These are phyloP conservation scores for Cheilosia urbana DNA, from an alignment of 2,888 invertebrate species.

Conservation along the genomic window DNA sequence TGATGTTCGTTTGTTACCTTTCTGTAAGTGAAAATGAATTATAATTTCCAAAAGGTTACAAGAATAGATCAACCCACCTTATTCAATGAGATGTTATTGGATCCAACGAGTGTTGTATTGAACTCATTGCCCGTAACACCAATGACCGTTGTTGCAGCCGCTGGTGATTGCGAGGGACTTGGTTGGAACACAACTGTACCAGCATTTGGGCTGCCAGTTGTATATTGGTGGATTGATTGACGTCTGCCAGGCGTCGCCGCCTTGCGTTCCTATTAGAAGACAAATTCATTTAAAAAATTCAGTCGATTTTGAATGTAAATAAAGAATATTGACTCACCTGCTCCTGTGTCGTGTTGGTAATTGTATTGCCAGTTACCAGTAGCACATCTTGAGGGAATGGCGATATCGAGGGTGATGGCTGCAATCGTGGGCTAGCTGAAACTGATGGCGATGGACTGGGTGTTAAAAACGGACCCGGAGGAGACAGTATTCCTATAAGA, in stretches of 20 bases:
- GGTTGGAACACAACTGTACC: conserved; percentile 84
- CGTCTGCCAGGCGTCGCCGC: conserved; percentile 84
- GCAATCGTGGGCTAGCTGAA: conserved; percentile 84
- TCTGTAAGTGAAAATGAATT: conserved; percentile 77
- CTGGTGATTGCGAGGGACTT: conserved; percentile 84
- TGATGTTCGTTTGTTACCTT: conserved; percentile 80
- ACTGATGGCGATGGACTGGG: conserved; percentile 84
- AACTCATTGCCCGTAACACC: conserved; percentile 84
- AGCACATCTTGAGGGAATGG: conserved; percentile 84
- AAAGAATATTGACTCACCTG: conserved; percentile 79
- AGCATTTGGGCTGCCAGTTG: conserved; percentile 83
- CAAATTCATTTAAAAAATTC: conserved; percentile 36
- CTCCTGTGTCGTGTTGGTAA: conserved; percentile 83
- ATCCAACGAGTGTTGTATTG: conserved; percentile 84
- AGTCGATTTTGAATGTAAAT: too few species aligned
- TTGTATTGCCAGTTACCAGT: conserved; percentile 83
- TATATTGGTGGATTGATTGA: conserved; percentile 83
- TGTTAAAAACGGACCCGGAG: conserved; percentile 85
- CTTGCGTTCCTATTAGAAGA: conserved; percentile 82
- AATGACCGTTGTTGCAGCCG: conserved; percentile 83
- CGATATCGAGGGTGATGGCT: conserved; percentile 84
- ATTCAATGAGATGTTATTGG: conserved; percentile 84
- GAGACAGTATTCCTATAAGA: conserved; percentile 84
- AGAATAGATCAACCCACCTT: conserved; percentile 79
- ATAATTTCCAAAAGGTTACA: background rate